Evolutionary conservation across 2,113 vertebrate species (phyloP).

Genomic region (Brachyhypopomus gauderio): DNA sequence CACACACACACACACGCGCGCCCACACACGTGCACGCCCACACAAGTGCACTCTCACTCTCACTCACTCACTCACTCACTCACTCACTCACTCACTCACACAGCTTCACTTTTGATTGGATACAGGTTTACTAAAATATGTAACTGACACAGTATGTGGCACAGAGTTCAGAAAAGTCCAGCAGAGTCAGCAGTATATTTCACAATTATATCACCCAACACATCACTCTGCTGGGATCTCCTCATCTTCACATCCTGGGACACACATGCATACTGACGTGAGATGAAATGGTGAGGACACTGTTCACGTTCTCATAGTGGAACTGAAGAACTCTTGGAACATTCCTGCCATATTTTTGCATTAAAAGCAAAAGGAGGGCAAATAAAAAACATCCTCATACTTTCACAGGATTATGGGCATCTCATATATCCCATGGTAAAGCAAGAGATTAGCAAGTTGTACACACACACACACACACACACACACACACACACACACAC

Average conservation of each 20-base stretch:
- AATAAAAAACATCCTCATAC: constrained; percentile 33
- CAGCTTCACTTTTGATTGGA: background rate
- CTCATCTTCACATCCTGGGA: background rate
- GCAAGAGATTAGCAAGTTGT: background rate
- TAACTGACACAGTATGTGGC: background rate
- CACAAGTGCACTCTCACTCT: too few species aligned
- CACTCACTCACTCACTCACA: too few species aligned
- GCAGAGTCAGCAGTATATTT: too few species aligned
- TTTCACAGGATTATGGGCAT: background rate
- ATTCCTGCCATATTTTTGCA: constrained; percentile 44
- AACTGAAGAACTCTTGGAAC: constrained; percentile 21
- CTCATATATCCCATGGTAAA: background rate
- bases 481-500: too few species aligned
- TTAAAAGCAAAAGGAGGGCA: constrained; percentile 41
- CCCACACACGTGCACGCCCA: too few species aligned
- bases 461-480: background rate
- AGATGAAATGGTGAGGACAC: background rate
- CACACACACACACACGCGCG: too few species aligned
- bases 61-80: too few species aligned
- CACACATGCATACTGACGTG: background rate
- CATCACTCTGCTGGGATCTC: background rate
- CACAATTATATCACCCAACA: background rate
- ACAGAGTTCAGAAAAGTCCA: background rate
- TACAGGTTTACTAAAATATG: background rate
- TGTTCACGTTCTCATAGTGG: constrained; percentile 32